These are phyloP conservation scores for Aleiodes leptofemur DNA, from an alignment of 2,888 invertebrate species.

Conservation along the genomic window DNA sequence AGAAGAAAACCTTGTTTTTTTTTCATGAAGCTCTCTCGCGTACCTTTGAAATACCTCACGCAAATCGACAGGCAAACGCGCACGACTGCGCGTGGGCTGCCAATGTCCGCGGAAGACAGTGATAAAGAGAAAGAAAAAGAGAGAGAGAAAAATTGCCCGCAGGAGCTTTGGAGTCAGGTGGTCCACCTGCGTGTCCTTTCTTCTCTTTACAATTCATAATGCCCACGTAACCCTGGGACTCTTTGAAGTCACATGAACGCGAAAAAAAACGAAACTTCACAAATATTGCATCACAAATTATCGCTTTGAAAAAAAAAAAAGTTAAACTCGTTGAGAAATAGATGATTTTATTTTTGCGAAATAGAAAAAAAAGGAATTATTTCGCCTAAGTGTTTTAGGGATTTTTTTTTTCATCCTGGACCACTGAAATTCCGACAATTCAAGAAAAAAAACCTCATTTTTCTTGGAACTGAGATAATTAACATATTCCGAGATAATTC, in stretches of 20 bases:
- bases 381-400: too few relatives aligned
- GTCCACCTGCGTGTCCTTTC: conserved; percentile 38
- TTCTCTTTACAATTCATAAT: neutral
- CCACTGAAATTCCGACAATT: too few relatives aligned
- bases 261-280: conserved; percentile 1
- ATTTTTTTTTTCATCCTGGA: too few relatives aligned
- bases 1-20: conserved; percentile 17
- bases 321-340: neutral
- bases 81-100: conserved; percentile 33
- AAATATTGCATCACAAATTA: conserved; percentile 25
- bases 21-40: neutral
- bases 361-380: too few relatives aligned
- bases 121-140: conserved; percentile 31
- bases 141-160: conserved; percentile 20
- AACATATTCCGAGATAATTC: too few relatives aligned
- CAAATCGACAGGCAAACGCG: conserved; percentile 45
- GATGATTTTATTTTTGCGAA: too few relatives aligned
- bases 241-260: neutral
- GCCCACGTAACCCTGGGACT: conserved; percentile 10
- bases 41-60: conserved; percentile 22
- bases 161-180: conserved; percentile 33
- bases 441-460: too few relatives aligned
- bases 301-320: neutral
- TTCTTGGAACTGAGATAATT: too few relatives aligned
- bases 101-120: conserved; percentile 21